Conservation (phyloP, 2,888 invertebrate species). For the Cantharis rustica region DNA sequence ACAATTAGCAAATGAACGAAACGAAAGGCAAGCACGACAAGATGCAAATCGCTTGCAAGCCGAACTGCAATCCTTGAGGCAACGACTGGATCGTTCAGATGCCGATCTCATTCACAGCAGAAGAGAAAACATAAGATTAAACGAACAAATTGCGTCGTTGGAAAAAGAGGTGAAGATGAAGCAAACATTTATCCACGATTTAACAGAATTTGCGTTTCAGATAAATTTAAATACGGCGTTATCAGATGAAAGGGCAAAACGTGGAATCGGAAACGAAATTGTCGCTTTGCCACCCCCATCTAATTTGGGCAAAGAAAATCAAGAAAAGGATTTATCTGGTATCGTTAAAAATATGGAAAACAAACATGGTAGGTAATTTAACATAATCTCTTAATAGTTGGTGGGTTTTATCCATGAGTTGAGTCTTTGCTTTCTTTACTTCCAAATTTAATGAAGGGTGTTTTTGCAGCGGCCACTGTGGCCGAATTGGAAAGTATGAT, state of each 20-base stretch:
- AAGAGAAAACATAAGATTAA: constrained; percentile 76
- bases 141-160: constrained; percentile 76
- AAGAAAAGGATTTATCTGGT: constrained; percentile 72
- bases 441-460: constrained; percentile 29
- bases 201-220: constrained; percentile 30
- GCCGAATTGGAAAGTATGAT: constrained; percentile 88
- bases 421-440: constrained; percentile 36
- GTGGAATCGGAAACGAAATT: constrained; percentile 39
- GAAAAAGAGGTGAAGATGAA: constrained; percentile 73
- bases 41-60: constrained; percentile 76
- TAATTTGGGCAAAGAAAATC: constrained; percentile 36
- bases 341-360: constrained; percentile 80
- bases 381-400: background rate
- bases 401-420: constrained; percentile 51
- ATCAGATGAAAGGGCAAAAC: constrained; percentile 49
- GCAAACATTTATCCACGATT: background rate
- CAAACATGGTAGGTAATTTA: constrained; percentile 74
- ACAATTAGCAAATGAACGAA: constrained; percentile 68
- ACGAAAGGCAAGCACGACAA: constrained; percentile 76
- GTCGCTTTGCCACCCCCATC: constrained; percentile 48
- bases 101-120: constrained; percentile 80
- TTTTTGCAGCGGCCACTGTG: constrained; percentile 82
- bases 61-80: constrained; percentile 75
- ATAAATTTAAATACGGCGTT: constrained; percentile 50
- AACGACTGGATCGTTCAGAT: constrained; percentile 79